Percentiles rank a stretch among this genome's conserved stretches.
Evolutionary conservation across 2,113 vertebrate species (phyloP).

Genomic region (Noctilio leporinus): DNA sequence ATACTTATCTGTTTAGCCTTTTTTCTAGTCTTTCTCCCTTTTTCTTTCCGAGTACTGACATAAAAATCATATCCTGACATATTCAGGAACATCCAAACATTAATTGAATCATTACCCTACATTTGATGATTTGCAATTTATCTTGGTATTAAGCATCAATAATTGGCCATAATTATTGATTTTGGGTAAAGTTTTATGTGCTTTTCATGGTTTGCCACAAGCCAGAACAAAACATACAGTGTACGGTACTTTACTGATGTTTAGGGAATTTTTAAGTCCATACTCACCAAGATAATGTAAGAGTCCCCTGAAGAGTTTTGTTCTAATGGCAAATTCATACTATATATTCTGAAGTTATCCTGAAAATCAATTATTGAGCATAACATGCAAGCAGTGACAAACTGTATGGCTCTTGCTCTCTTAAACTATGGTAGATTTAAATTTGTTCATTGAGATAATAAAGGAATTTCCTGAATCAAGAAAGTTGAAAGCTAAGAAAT

Average conservation of each 20-base stretch:
- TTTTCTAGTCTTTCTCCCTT: background rate
- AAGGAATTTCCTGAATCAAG: background rate
- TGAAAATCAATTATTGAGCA: background rate
- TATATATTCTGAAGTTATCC: background rate
- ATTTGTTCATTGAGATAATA: background rate
- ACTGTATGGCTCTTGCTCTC: background rate
- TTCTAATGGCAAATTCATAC: background rate
- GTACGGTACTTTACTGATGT: background rate
- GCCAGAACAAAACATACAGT: background rate
- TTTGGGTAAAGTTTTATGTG: background rate
- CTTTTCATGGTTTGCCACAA: background rate
- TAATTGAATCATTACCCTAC: background rate
- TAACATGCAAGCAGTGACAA: background rate
- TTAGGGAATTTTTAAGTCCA: background rate
- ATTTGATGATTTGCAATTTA: background rate
- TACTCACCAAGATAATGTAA: background rate
- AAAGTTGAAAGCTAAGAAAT: background rate
- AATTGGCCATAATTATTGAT: background rate
- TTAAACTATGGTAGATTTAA: background rate
- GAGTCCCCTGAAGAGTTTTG: background rate
- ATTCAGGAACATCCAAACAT: background rate
- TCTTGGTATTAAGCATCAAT: background rate
- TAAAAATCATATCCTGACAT: background rate
- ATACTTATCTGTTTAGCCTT: conserved; percentile 32
- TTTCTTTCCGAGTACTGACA: background rate